These are phyloP conservation scores for Chrysomallon squamiferum DNA, from an alignment of 1,140 invertebrate species.

Conservation along the genomic window DNA sequence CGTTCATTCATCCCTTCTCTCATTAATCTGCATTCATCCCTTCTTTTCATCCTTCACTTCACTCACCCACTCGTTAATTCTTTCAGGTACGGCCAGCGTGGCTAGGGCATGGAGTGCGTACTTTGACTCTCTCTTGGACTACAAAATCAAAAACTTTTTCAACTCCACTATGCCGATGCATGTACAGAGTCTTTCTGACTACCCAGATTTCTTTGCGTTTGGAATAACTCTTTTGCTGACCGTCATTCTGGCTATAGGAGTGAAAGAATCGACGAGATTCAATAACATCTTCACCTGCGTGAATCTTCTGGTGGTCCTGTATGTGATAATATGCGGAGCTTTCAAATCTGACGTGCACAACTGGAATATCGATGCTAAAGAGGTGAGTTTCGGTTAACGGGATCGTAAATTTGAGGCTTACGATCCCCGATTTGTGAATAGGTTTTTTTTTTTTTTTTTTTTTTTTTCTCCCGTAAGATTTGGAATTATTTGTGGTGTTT, in stretches of 20 bases:
- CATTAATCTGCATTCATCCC: too few species aligned
- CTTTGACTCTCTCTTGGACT: conserved; percentile 59
- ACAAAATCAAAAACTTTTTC: conserved; percentile 54
- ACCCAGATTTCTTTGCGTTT: conserved; percentile 63
- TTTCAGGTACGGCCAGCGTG: conserved; percentile 60
- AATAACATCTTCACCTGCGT: conserved; percentile 91
- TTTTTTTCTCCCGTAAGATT: too few species aligned
- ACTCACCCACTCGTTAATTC: conserved; percentile 13
- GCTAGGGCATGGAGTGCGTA: conserved; percentile 60
- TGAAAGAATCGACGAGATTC: conserved; percentile 85
- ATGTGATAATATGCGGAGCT: conserved; percentile 82
- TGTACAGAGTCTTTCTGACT: conserved; percentile 61
- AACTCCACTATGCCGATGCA: conserved; percentile 63
- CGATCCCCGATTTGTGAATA: too few species aligned
- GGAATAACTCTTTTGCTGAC: conserved; percentile 56
- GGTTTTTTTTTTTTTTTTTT: too few species aligned
- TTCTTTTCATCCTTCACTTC: not conserved
- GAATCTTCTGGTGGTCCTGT: conserved; percentile 83
- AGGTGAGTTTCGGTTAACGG: too few species aligned
- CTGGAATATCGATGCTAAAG: conserved; percentile 41
- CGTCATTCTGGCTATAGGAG: conserved; percentile 79
- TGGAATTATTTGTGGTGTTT: too few species aligned
- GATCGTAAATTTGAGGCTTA: too few species aligned
- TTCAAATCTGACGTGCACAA: conserved; percentile 74
- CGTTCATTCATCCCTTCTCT: too few species aligned